Percentiles rank a stretch among this genome's conserved stretches.
Conservation (phyloP, 2,113 vertebrate genomes). For the Petrocephalus microphthalmus region DNA sequence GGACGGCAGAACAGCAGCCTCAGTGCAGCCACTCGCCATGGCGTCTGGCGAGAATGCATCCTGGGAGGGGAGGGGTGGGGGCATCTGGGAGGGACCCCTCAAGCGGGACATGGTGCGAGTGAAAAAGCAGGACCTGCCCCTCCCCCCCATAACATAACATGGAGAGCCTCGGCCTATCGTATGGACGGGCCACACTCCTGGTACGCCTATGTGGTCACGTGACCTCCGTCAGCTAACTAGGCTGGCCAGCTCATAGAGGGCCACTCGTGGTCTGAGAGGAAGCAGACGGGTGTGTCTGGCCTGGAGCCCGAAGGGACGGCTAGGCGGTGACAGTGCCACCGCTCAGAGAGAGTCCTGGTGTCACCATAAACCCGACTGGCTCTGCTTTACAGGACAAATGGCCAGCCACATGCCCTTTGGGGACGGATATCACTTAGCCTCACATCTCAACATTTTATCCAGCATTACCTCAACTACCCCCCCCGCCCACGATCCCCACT, state of each 20-base stretch:
- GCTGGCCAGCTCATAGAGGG: background rate
- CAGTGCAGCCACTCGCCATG: background rate
- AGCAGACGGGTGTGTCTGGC: background rate
- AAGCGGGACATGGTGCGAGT: background rate
- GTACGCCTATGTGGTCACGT: no score
- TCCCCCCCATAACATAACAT: background rate
- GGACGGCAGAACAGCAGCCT: background rate
- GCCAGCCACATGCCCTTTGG: background rate
- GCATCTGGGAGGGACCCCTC: background rate
- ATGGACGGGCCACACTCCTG: background rate
- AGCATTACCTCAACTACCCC: background rate
- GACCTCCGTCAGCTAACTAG: background rate
- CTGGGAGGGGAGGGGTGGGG: background rate
- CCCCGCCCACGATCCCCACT: background rate
- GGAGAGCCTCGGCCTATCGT: background rate
- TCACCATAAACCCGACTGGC: background rate
- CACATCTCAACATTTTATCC: constrained; percentile 3
- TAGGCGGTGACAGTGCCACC: background rate
- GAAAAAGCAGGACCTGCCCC: background rate
- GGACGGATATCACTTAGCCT: background rate
- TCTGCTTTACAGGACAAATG: background rate
- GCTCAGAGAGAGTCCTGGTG: background rate
- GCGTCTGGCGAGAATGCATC: background rate
- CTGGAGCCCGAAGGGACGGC: background rate
- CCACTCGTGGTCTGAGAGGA: background rate